Evolutionary conservation across 2,888 invertebrate species (phyloP).

Genomic region (Napeogenes sylphis): DNA sequence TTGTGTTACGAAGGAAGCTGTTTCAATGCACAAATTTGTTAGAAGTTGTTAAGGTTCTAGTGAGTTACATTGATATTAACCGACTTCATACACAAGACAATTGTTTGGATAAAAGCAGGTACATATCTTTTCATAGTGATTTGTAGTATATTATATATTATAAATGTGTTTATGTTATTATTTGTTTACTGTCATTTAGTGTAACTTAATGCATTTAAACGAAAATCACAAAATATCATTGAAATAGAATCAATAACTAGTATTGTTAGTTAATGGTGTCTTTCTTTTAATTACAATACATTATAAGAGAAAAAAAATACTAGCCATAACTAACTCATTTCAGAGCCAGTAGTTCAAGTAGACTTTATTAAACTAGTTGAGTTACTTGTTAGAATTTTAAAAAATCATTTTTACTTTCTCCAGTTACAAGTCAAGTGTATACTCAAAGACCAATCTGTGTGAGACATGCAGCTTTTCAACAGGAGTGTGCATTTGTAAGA

Average conservation of each 20-base stretch:
- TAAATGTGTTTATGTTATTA: no score
- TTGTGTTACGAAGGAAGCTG: constrained; percentile 55
- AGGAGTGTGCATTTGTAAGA: constrained; percentile 46
- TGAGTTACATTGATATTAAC: constrained; percentile 53
- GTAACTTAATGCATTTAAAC: no score
- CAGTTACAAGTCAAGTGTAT: constrained; percentile 20
- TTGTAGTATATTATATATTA: neutral
- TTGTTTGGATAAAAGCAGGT: constrained; percentile 46
- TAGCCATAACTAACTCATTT: no score
- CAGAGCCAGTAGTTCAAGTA: no score
- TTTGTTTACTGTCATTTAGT: no score
- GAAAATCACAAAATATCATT: no score
- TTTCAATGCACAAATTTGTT: constrained; percentile 61
- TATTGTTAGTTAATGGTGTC: no score
- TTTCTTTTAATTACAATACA: no score
- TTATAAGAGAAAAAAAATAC: no score
- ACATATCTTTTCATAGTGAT: constrained; percentile 12
- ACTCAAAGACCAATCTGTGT: constrained; percentile 34
- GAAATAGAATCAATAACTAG: no score
- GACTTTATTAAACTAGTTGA: neutral
- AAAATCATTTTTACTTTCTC: constrained; percentile 8
- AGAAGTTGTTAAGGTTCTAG: constrained; percentile 61
- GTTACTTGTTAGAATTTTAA: no score
- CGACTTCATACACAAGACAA: constrained; percentile 49
- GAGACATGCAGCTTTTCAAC: constrained; percentile 48